phyloP scores from a whole-genome alignment of 2,888 invertebrate species.

The Rhaphigaster nebulosa region DNA sequence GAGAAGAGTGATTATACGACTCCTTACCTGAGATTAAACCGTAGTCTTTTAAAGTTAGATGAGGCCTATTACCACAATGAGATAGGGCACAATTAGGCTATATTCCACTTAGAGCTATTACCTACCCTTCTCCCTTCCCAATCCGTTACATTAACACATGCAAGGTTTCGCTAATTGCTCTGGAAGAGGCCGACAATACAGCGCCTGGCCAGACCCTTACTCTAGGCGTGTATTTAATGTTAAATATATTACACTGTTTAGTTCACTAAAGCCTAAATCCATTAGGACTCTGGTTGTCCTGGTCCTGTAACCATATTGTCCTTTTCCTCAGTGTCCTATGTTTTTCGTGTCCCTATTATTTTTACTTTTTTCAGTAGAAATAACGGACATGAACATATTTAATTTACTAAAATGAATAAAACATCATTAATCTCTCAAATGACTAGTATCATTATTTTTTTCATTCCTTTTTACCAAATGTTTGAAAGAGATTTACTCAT shows the following conservation, averaged over 20 bases:
- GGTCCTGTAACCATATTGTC: background rate
- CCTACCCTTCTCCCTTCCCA: background rate
- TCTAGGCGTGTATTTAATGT: background rate
- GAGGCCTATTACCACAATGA: background rate
- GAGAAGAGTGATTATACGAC: background rate
- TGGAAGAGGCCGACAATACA: background rate
- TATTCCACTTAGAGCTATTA: background rate
- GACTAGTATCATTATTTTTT: no score
- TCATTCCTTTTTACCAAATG: no score
- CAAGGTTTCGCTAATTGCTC: background rate
- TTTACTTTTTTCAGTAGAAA: background rate
- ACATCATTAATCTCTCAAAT: background rate
- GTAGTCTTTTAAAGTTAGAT: slow-evolving; percentile 15
- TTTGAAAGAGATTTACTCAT: no score
- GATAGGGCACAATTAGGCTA: background rate
- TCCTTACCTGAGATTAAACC: slow-evolving; percentile 13
- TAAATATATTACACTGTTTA: background rate
- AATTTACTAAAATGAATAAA: background rate
- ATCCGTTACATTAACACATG: slow-evolving; percentile 35
- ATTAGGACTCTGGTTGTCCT: background rate
- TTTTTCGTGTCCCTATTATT: background rate
- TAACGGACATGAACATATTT: background rate
- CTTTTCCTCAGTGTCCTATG: background rate
- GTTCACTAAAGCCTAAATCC: background rate
- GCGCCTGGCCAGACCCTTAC: background rate